Conservation (phyloP, 2,888 invertebrate genomes). For the Pachycephus smyrnensis region DNA sequence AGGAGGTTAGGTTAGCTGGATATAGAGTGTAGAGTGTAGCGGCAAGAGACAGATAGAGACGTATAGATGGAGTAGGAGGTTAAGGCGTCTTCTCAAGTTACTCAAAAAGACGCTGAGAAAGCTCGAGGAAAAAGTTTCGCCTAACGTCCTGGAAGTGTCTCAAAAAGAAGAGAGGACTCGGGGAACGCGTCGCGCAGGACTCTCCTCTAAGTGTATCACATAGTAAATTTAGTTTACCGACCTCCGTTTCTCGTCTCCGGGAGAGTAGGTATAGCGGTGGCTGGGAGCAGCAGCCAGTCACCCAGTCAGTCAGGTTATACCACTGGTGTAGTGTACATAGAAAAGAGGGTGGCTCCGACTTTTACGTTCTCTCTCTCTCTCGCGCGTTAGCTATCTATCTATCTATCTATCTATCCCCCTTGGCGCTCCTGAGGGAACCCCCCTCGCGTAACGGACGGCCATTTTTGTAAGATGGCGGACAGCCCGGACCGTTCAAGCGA, state of each 20-base stretch:
- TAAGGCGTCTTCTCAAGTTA: slow-evolving; percentile 51
- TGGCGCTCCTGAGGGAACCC: slow-evolving; percentile 32
- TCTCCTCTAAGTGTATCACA: slow-evolving; percentile 65
- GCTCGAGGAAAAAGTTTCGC: slow-evolving; percentile 51
- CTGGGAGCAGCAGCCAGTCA: not conserved
- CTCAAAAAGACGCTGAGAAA: slow-evolving; percentile 38
- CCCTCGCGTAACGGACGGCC: slow-evolving; percentile 30
- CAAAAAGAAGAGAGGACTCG: slow-evolving; percentile 45
- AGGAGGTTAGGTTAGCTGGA: not conserved
- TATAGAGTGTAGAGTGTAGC: not conserved
- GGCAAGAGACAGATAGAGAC: not conserved
- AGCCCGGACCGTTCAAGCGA: slow-evolving; percentile 62
- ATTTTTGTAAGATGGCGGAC: slow-evolving; percentile 45
- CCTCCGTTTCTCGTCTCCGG: slow-evolving; percentile 40
- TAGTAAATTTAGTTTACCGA: slow-evolving; percentile 65
- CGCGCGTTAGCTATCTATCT: not conserved
- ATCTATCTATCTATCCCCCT: not conserved
- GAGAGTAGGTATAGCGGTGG: not conserved
- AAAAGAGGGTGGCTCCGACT: slow-evolving; percentile 15
- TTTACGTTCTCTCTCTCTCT: slow-evolving; percentile 16
- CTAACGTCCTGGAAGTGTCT: slow-evolving; percentile 65
- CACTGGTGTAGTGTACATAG: slow-evolving; percentile 6
- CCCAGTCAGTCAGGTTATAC: not conserved
- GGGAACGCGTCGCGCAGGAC: slow-evolving; percentile 43
- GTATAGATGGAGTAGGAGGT: slow-evolving; percentile 19